phyloP scores from a whole-genome alignment of 2,797 vertebrate genomes.

The Spinus pinus region DNA sequence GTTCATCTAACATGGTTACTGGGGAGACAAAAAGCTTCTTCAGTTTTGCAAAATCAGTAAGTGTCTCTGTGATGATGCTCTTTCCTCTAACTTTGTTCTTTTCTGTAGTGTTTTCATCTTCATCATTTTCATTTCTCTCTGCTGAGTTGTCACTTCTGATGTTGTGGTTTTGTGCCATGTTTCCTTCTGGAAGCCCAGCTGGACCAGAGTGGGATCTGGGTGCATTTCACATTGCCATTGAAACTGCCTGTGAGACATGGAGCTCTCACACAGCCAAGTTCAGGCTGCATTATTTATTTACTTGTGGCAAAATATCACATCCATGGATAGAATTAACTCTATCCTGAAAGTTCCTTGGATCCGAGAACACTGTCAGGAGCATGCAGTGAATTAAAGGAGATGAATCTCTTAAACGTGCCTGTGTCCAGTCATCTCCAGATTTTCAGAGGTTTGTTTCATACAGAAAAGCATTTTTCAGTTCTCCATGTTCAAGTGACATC shows the following conservation, averaged over 20 bases:
- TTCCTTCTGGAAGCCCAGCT: background rate
- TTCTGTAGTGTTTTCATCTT: background rate
- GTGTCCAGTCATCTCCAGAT: background rate
- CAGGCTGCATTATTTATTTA: background rate
- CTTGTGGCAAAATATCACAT: background rate
- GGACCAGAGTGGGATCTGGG: background rate
- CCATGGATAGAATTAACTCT: background rate
- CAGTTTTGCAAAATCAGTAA: constrained; percentile 99
- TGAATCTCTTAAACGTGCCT: background rate
- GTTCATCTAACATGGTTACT: constrained; percentile 98
- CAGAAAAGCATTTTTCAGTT: background rate
- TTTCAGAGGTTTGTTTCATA: background rate
- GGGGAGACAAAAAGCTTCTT: constrained; percentile 99
- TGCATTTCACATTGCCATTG: background rate
- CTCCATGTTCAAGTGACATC: background rate
- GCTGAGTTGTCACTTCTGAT: background rate
- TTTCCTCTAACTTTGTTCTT: background rate
- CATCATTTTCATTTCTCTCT: background rate
- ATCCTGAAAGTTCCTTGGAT: background rate
- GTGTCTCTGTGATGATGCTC: constrained; percentile 52
- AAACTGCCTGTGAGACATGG: background rate
- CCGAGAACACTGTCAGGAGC: background rate
- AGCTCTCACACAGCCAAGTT: background rate
- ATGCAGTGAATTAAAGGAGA: background rate
- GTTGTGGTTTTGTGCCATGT: background rate